A percentile compares a stretch with the other conserved stretches of the same genome.
Evolutionary conservation across 2,888 invertebrate species (phyloP).

Genomic region (Idaea aversata): DNA sequence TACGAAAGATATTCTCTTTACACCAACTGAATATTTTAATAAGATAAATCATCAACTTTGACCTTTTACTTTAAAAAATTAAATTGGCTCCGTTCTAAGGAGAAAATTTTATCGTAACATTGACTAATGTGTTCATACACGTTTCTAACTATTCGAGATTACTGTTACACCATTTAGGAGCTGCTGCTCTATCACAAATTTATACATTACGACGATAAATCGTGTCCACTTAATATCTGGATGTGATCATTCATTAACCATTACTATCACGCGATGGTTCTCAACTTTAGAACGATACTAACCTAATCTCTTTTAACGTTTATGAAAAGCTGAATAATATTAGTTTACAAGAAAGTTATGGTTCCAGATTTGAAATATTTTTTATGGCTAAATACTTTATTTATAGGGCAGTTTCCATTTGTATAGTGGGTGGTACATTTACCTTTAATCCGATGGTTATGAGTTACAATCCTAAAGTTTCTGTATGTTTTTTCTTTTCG

Average conservation of each 20-base stretch:
- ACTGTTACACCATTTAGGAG: conserved; percentile 66
- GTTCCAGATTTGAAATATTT: too few relatives aligned
- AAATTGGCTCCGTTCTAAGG: conserved; percentile 47
- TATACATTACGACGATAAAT: conserved; percentile 70
- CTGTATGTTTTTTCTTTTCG: too few relatives aligned
- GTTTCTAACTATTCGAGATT: conserved; percentile 48
- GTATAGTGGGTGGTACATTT: too few relatives aligned
- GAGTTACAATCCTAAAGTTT: too few relatives aligned
- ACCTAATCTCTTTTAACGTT: neutral
- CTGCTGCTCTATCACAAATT: conserved; percentile 61
- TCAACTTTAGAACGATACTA: conserved; percentile 15
- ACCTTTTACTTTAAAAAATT: conserved; percentile 52
- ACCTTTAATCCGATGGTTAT: too few relatives aligned
- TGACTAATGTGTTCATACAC: conserved; percentile 67
- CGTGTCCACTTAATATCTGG: conserved; percentile 70
- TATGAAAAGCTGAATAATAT: neutral
- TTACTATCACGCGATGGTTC: conserved; percentile 38
- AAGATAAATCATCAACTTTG: conserved; percentile 60
- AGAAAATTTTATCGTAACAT: conserved; percentile 49
- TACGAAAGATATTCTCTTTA: conserved; percentile 36
- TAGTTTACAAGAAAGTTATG: too few relatives aligned
- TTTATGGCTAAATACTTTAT: too few relatives aligned
- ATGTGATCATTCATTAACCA: conserved; percentile 67
- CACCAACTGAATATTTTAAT: conserved; percentile 38
- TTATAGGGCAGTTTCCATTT: too few relatives aligned